phyloP scores from a whole-genome alignment of 23 tunicate genomes.

The Clavelina lepadiformis region DNA sequence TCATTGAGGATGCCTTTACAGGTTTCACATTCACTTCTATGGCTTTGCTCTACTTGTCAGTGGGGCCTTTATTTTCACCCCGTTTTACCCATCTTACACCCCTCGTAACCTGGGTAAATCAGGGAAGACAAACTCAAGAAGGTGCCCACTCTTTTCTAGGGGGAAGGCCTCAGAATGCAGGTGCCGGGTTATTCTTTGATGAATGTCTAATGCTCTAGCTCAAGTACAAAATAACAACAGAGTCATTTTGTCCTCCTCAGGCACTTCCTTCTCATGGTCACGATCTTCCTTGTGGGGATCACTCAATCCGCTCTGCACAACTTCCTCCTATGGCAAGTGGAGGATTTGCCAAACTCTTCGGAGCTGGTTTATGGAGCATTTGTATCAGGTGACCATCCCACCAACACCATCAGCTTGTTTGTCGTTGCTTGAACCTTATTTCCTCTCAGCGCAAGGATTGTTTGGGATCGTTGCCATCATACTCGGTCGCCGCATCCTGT shows the following conservation, averaged over 20 bases:
- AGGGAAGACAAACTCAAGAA: neutral
- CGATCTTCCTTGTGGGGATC: slow-evolving; percentile 59
- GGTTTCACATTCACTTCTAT: slow-evolving; percentile 66
- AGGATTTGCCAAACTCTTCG: slow-evolving; percentile 48
- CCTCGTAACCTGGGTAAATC: neutral
- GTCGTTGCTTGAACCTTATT: too few relatives aligned
- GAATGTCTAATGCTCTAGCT: too few relatives aligned
- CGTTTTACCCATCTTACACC: slow-evolving; percentile 57
- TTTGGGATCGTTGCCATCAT: slow-evolving; percentile 29
- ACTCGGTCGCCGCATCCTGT: slow-evolving; percentile 33
- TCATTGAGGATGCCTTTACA: slow-evolving; percentile 16
- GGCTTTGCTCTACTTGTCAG: slow-evolving; percentile 57
- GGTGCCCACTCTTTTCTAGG: slow-evolving; percentile 20
- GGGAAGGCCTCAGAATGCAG: slow-evolving; percentile 40
- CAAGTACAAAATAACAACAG: neutral
- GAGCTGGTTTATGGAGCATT: slow-evolving; percentile 55
- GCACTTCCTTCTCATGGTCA: slow-evolving; percentile 48
- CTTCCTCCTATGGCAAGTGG: slow-evolving; percentile 66
- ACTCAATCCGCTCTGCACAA: slow-evolving; percentile 51
- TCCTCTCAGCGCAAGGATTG: slow-evolving; percentile 46
- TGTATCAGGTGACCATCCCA: slow-evolving; percentile 69
- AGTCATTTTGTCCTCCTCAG: slow-evolving; percentile 20
- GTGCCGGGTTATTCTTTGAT: too few relatives aligned
- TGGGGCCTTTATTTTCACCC: slow-evolving; percentile 45
- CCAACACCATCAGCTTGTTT: neutral